These are phyloP conservation scores for Meteorus colon DNA, from an alignment of 2,888 invertebrate species.

Conservation along the genomic window DNA sequence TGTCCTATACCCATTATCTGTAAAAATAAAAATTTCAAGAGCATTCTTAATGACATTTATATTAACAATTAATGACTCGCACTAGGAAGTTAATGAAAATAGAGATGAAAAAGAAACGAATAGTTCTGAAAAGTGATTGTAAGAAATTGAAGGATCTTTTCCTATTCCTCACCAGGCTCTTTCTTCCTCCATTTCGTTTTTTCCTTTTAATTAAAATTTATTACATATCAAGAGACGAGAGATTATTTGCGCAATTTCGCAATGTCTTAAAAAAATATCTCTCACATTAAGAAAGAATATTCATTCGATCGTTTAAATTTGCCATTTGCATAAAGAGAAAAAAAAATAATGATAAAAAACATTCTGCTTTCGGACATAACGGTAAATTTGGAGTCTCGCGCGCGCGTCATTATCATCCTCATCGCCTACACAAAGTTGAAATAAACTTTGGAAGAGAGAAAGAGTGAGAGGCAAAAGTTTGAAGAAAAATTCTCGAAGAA, in stretches of 20 bases:
- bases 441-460: background rate
- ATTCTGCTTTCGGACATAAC: constrained; percentile 29
- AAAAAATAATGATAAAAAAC: background rate
- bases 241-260: constrained; percentile 9
- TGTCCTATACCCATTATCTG: background rate
- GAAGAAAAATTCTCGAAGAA: background rate
- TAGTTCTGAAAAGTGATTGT: background rate
- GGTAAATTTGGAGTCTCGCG: constrained; percentile 27
- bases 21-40: background rate
- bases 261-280: constrained; percentile 30
- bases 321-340: constrained; percentile 38
- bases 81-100: background rate
- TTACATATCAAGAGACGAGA: background rate
- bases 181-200: background rate
- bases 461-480: background rate
- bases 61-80: background rate
- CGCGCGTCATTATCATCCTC: constrained; percentile 23
- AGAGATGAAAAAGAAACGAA: background rate
- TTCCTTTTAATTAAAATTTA: constrained; percentile 6
- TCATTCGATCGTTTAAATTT: constrained; percentile 36
- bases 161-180: background rate
- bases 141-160: background rate
- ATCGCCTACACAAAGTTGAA: constrained; percentile 26
- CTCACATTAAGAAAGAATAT: constrained; percentile 31
- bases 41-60: background rate